A percentile compares a stretch with the other conserved stretches of the same genome.
Evolutionary conservation across 2,113 vertebrate species (phyloP).

Genomic region (Mus musculus): DNA sequence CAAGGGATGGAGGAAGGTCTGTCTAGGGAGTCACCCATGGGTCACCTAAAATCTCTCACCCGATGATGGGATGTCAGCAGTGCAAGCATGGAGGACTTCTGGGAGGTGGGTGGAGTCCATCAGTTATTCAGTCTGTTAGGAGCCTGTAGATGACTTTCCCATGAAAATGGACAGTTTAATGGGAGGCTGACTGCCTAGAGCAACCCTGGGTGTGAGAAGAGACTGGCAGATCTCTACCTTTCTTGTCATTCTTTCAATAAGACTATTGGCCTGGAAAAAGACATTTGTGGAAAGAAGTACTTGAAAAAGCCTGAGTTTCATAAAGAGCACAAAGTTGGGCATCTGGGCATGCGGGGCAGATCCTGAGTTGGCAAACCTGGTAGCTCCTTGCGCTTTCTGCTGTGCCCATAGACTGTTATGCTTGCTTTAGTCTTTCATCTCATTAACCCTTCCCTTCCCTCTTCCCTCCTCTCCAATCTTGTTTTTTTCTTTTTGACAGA

Average conservation of each 20-base stretch:
- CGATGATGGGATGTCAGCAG: not conserved
- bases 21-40: not conserved
- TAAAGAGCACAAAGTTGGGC: not conserved
- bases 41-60: slow-evolving; percentile 6
- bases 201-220: not conserved
- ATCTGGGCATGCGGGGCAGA: fast-evolving
- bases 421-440: not conserved
- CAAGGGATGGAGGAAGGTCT: not conserved
- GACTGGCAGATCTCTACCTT: not conserved
- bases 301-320: not conserved
- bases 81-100: not conserved
- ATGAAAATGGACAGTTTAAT: not conserved
- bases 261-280: slow-evolving; percentile 22
- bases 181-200: not conserved
- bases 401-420: fast-evolving
- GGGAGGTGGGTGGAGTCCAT: not conserved
- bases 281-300: not conserved
- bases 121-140: not conserved
- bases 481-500: not conserved
- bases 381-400: not conserved
- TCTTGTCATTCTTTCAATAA: not conserved
- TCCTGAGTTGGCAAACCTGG: not conserved
- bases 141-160: not conserved
- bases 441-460: not conserved
- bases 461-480: not conserved